phyloP scores from a whole-genome alignment of 2,888 invertebrate genomes.

The Priocnemis perturbator region DNA sequence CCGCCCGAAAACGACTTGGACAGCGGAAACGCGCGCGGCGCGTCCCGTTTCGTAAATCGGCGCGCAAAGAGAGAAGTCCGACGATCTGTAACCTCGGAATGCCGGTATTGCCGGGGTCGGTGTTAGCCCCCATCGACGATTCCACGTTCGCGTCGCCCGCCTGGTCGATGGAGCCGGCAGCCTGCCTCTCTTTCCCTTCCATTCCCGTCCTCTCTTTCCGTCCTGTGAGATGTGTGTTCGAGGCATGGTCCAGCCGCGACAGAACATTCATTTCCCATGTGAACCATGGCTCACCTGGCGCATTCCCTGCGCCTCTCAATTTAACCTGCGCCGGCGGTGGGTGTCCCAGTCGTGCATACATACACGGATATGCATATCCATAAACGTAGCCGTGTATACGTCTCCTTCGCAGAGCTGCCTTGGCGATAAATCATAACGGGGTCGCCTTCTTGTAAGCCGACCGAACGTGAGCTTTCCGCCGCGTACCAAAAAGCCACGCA shows the following conservation, averaged over 20 bases:
- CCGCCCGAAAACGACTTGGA: no score
- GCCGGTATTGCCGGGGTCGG: conserved; percentile 21
- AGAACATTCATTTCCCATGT: conserved; percentile 75
- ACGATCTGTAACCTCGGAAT: conserved; percentile 18
- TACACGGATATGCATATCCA: conserved; percentile 8
- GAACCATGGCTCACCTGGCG: conserved; percentile 72
- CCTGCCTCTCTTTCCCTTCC: conserved; percentile 13
- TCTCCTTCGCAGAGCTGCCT: conserved; percentile 13
- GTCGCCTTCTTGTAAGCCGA: conserved; percentile 33
- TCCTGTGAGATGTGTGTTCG: conserved; percentile 41
- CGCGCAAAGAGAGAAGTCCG: background rate
- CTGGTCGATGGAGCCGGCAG: conserved; percentile 45
- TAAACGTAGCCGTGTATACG: background rate
- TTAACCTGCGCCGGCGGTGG: conserved; percentile 53
- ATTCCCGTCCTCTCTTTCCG: background rate
- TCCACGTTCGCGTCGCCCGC: conserved; percentile 22
- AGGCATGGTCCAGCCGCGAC: conserved; percentile 69
- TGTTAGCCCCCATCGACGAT: conserved; percentile 34
- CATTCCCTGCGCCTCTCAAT: conserved; percentile 53
- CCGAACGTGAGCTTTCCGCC: conserved; percentile 32
- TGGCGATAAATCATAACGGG: conserved; percentile 54
- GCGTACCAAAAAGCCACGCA: background rate
- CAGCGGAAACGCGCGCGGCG: background rate
- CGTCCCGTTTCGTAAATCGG: conserved; percentile 5
- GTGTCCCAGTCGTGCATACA: conserved; percentile 13